Base-by-base conservation (phyloP, 2,888 invertebrate genomes). In the Lasioglossum leucozonium region DNA sequence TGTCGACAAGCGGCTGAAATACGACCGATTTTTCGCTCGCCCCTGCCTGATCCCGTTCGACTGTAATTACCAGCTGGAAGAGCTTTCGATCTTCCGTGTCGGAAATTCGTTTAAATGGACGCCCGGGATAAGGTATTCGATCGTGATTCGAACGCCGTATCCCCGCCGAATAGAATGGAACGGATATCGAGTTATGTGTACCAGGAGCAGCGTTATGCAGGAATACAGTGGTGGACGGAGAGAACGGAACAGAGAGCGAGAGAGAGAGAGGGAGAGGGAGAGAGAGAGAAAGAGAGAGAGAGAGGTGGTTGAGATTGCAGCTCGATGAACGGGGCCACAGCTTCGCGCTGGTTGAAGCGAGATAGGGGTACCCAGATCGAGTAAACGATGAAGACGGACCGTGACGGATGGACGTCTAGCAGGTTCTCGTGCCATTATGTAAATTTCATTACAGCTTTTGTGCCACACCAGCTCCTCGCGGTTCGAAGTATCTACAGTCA, bases 361-460 rank as follows among this genome's bases (percentile, higher is more conserved):
- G 74, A 75, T 13, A 44, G 65, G n/a, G 55, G 40, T 58, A 42
- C 34, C 72, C 71, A 65, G 72, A 81, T 79, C 77, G 82, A 77
- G 85, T 77, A 79, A 89, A 88, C 81, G 88, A 91, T 79, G 88
- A 87, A 84, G 91, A 89, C 82, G 85, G 85, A 79, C 69, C 87
- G 77, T 91, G 92, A 91, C 87, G 88, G 87, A 91, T 90, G 87
- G 84, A 84, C 80, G 82, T 89, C 82, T 89, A 76, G 78, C 81
- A 85, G 90, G 81, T 84, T 87, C 86, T 81, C 78, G 72, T 84
- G 82, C 88, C 91, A 90, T 92, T 92, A 91, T 91, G 91, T 87
- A 91, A 91, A 91, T 91, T 91, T 91, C 91, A 91, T 92, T 91
- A 92, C 85, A 86, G 91, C 88, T 90, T 91, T 91, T 90, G 83